These are phyloP conservation scores for Muscina levida DNA, from an alignment of 2,888 invertebrate species.

Conservation along the genomic window DNA sequence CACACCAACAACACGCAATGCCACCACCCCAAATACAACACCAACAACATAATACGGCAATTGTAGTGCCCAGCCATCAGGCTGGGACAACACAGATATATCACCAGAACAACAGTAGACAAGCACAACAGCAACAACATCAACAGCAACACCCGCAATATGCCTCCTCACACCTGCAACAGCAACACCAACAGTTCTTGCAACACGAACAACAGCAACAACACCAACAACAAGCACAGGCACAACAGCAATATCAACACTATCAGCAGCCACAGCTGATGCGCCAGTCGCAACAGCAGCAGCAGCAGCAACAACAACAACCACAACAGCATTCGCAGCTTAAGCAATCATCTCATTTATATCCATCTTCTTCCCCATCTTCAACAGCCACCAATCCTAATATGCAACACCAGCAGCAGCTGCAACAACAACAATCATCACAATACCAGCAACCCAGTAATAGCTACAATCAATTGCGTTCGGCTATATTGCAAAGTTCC, in stretches of 20 bases:
- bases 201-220: constrained; percentile 73
- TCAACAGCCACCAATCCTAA: constrained; percentile 70
- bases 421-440: constrained; percentile 72
- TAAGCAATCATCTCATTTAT: constrained; percentile 79
- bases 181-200: constrained; percentile 72
- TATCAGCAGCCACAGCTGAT: constrained; percentile 64
- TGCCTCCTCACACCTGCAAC: constrained; percentile 68
- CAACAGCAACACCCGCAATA: constrained; percentile 70
- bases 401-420: constrained; percentile 69
- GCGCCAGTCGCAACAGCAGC: constrained; percentile 66
- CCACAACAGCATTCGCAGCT: constrained; percentile 72
- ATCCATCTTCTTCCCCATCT: constrained; percentile 70
- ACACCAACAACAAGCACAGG: too few species aligned
- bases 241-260: constrained; percentile 68
- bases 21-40: constrained; percentile 78
- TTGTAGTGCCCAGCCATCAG: constrained; percentile 77
- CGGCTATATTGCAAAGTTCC: constrained; percentile 78
- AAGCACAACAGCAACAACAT: constrained; percentile 67
- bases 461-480: constrained; percentile 77
- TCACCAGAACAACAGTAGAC: constrained; percentile 67
- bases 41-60: constrained; percentile 80
- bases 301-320: constrained; percentile 68
- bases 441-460: constrained; percentile 73
- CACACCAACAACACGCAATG: constrained; percentile 77
- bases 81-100: constrained; percentile 70